Evolutionary conservation across 2,113 vertebrate species (phyloP).

Genomic region (Naja naja): DNA sequence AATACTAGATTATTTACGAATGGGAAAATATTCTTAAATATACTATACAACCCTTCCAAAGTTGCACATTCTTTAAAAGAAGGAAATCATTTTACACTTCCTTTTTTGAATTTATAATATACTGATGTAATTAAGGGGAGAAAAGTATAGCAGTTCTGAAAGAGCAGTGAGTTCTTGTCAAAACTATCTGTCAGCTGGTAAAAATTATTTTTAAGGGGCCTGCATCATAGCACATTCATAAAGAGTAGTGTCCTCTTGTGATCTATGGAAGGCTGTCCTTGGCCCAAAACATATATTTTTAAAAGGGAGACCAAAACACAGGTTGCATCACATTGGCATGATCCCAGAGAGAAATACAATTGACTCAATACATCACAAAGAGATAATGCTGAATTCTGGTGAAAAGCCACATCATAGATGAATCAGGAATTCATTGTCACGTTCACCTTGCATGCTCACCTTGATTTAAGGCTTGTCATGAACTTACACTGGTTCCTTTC

Average conservation of each 20-base stretch:
- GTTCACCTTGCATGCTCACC: neutral
- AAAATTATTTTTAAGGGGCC: neutral
- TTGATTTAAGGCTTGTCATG: neutral
- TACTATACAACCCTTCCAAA: slow-evolving; percentile 8
- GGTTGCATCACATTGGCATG: neutral
- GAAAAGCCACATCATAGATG: neutral
- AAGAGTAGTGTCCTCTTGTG: neutral
- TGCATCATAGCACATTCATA: neutral
- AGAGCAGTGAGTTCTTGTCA: neutral
- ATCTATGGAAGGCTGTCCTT: neutral
- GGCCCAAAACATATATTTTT: neutral
- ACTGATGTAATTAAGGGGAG: neutral
- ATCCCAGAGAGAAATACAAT: neutral
- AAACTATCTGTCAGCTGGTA: neutral
- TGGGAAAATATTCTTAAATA: neutral
- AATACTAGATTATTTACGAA: neutral
- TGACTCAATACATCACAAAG: neutral
- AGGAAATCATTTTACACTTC: slow-evolving; percentile 21
- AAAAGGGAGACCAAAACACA: neutral
- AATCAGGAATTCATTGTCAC: neutral
- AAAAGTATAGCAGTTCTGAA: neutral
- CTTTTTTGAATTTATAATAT: neutral
- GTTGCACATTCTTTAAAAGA: neutral
- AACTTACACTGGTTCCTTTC: neutral
- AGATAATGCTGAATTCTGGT: neutral